These are phyloP conservation scores for Cydia strobilella DNA, from an alignment of 1,140 invertebrate genomes.

Conservation along the genomic window DNA sequence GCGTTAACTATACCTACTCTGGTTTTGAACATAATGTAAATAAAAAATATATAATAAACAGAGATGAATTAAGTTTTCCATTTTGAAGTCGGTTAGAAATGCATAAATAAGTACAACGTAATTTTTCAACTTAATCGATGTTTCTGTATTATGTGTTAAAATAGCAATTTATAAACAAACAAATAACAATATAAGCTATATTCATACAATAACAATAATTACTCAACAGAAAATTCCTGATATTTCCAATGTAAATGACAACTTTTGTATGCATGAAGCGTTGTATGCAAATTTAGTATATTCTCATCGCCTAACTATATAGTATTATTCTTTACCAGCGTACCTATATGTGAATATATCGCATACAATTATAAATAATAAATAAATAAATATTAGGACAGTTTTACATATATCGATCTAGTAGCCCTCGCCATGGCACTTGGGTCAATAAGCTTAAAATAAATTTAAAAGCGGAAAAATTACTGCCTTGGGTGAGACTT, in stretches of 20 bases:
- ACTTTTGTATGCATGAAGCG: constrained; percentile 21
- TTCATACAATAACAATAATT: constrained; percentile 18
- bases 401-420: too few relatives aligned
- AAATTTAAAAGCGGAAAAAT: too few relatives aligned
- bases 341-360: not conserved
- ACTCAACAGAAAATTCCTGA: constrained; percentile 2
- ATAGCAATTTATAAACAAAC: constrained; percentile 12
- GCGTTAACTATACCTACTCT: too few relatives aligned
- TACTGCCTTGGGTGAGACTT: too few relatives aligned
- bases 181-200: constrained; percentile 7
- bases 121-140: not conserved
- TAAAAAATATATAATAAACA: too few relatives aligned
- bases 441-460: too few relatives aligned
- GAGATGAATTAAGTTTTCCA: too few relatives aligned
- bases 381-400: not conserved
- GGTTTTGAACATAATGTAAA: too few relatives aligned
- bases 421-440: too few relatives aligned
- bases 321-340: not conserved
- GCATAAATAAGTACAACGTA: too few relatives aligned
- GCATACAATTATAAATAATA: too few relatives aligned
- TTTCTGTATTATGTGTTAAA: not conserved
- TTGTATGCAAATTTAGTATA: constrained; percentile 19
- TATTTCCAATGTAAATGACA: constrained; percentile 6
- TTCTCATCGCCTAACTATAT: not conserved
- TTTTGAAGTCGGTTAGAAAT: too few relatives aligned